Percentiles rank a stretch among this genome's conserved stretches.
Evolutionary conservation across 2,113 vertebrate species (phyloP).

Genomic region (Datnioides undecimradiatus): DNA sequence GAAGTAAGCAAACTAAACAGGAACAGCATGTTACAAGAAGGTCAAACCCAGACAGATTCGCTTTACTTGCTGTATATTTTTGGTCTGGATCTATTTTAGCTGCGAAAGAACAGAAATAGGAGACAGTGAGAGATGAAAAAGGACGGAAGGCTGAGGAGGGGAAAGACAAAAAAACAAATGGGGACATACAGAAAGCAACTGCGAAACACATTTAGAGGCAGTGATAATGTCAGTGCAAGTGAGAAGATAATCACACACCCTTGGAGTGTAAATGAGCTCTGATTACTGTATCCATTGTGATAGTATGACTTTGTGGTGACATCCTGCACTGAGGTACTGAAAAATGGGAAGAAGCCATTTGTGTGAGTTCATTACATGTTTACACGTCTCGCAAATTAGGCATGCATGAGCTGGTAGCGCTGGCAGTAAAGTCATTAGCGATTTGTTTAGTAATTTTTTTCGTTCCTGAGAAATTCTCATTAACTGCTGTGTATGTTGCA

Average conservation of each 20-base stretch:
- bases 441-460: slow-evolving; percentile 30
- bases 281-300: slow-evolving; percentile 45
- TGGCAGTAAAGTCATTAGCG: slow-evolving; percentile 34
- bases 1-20: slow-evolving; percentile 1
- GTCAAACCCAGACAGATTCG: slow-evolving; percentile 2
- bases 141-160: not conserved
- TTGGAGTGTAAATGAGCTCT: slow-evolving; percentile 42
- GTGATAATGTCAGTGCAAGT: slow-evolving; percentile 30
- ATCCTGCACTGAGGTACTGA: slow-evolving; percentile 32
- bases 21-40: slow-evolving; percentile 4
- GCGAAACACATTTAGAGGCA: slow-evolving; percentile 10
- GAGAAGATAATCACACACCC: slow-evolving; percentile 23
- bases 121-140: slow-evolving; percentile 3
- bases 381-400: slow-evolving; percentile 41
- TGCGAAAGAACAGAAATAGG: not conserved
- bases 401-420: slow-evolving; percentile 34
- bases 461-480: slow-evolving; percentile 36
- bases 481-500: slow-evolving; percentile 1
- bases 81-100: slow-evolving; percentile 17
- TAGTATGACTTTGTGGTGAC: slow-evolving; percentile 42
- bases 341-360: slow-evolving; percentile 26
- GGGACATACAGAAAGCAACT: not conserved
- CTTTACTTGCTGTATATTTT: slow-evolving; percentile 11
- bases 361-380: slow-evolving; percentile 48
- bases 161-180: not conserved